Percentiles rank a stretch among this genome's conserved stretches.
These are phyloP conservation scores for Brotula barbata DNA, from an alignment of 2,797 vertebrate genomes.

Conservation along the genomic window DNA sequence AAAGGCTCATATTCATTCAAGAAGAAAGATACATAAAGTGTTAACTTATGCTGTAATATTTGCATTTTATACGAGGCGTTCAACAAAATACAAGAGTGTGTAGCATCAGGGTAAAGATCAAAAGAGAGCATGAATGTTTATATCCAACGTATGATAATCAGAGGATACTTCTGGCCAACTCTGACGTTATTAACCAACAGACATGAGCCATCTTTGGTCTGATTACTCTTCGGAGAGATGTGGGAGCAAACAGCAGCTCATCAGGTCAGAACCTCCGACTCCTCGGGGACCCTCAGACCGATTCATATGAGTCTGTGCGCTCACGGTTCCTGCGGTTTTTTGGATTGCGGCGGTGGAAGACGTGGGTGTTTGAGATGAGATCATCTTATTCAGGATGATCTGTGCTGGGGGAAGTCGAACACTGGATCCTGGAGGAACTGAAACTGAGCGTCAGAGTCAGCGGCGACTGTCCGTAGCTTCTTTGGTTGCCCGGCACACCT, in stretches of 20 bases:
- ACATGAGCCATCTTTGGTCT: conserved; percentile 51
- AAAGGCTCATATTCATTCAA: neutral
- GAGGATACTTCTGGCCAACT: conserved; percentile 39
- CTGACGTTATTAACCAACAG: conserved; percentile 59
- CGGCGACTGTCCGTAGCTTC: neutral
- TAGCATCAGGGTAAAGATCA: neutral
- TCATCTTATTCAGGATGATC: conserved; percentile 11
- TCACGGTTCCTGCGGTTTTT: conserved; percentile 12
- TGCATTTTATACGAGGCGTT: too few relatives aligned
- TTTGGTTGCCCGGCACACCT: neutral
- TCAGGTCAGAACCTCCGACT: conserved; percentile 36
- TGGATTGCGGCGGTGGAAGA: neutral
- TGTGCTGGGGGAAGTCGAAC: neutral
- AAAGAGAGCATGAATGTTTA: too few relatives aligned
- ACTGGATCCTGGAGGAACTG: too few relatives aligned
- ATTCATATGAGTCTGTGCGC: conserved; percentile 43
- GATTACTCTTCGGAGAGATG: conserved; percentile 56
- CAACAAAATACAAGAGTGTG: too few relatives aligned
- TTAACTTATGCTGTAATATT: too few relatives aligned
- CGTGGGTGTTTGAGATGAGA: conserved; percentile 16
- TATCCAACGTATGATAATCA: too few relatives aligned
- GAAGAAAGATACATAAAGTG: neutral
- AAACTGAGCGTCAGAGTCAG: too few relatives aligned
- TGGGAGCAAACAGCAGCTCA: conserved; percentile 59
- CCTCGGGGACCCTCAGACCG: conserved; percentile 38